Base-by-base conservation (phyloP, 2,888 invertebrate genomes). In the Lepetodrilus schrolli region DNA sequence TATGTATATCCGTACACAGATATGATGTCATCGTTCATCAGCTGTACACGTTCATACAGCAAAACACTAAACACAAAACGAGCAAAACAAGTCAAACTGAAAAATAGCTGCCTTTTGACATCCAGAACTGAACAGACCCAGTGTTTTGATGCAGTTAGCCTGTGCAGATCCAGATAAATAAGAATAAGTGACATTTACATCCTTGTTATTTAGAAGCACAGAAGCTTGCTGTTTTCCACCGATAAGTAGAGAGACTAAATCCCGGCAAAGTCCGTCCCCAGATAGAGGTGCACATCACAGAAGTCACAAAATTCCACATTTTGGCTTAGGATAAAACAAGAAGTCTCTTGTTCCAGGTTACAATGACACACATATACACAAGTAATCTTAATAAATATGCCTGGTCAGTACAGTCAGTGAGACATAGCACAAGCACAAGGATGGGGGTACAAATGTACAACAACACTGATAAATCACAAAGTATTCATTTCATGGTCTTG, bases 41-140 rank as follows among this genome's bases (percentile, higher is more conserved):
- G 8, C 43, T 43, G 43, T 43, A 43, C 43, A 58, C 21, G 13
- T 30, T 30, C 26, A 34, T 58, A 30, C 58, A 58, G n/a, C 48
- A 48, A 48, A 26, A 58, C 30, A 58, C 58, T 58, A 58, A 58
- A 58, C 58, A 58, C 58, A 58, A n/a, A 58, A 58, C 30, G 30
- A 58, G 58, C 58, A 58, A 58, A 58, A 58, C 58, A 58, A 58
- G 17, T 58, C 30, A 23, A 58, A 58, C 58, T 58, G 30, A 58
- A 58, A n/a, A 58, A 58, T 58, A 58, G 58, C 58, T 58, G 58
- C 58, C 58, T 58, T 58, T 58, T 58, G 26, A 58, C 58, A 30
- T 58, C 58, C 30, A n/a, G 58, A 58, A 58, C 58, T 58, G 58
- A 34, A 30, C 10, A 2, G 30, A 30, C 30, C 26, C 58, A 58